Conservation (phyloP, 2,797 vertebrate genomes). For the Aythya fuligula region DNA sequence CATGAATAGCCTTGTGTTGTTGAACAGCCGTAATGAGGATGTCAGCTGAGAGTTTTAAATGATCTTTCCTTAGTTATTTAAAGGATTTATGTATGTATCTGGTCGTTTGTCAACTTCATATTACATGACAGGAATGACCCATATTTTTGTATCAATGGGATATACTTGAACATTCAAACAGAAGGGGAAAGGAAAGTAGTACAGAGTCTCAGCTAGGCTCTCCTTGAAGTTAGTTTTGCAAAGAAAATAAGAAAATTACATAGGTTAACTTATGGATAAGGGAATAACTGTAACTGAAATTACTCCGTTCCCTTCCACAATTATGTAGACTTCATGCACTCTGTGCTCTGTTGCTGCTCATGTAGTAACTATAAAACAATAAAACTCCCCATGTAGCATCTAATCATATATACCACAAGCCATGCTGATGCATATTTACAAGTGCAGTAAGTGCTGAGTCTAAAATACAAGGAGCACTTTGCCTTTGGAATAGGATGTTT, state of each 20-base stretch:
- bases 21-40: constrained; percentile 46
- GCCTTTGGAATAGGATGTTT: background rate
- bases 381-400: background rate
- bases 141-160: background rate
- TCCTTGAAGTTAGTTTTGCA: background rate
- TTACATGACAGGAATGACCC: background rate
- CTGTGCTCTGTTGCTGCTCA: background rate
- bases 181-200: background rate
- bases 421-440: constrained; percentile 12
- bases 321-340: background rate
- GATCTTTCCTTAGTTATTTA: constrained; percentile 6
- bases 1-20: constrained; percentile 7
- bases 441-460: background rate
- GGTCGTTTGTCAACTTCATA: background rate
- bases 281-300: background rate
- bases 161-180: background rate
- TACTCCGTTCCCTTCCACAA: background rate
- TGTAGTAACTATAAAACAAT: background rate
- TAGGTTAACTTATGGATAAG: background rate
- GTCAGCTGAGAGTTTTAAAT: constrained; percentile 47
- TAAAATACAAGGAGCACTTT: background rate
- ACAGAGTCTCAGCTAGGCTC: background rate
- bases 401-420: background rate
- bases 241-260: background rate
- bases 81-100: constrained; percentile 43